These are phyloP conservation scores for Hedya salicella DNA, from an alignment of 2,888 invertebrate genomes.

Conservation along the genomic window DNA sequence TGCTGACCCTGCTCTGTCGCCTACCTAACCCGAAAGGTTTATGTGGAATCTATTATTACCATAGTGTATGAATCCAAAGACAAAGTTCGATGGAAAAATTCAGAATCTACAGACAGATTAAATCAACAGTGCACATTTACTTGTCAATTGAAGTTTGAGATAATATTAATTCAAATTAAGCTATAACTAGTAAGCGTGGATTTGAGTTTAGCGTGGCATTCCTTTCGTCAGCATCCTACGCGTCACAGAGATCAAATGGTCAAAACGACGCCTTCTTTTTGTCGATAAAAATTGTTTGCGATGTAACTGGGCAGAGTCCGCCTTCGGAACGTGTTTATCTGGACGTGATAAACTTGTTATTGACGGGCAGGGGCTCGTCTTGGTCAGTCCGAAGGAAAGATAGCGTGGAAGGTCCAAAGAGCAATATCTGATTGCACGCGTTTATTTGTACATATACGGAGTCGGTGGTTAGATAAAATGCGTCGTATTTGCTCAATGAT, in stretches of 20 bases:
- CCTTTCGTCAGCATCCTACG: constrained; percentile 21
- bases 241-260: constrained; percentile 33
- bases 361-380: constrained; percentile 39
- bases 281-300: constrained; percentile 40
- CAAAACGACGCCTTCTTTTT: constrained; percentile 31
- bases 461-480: constrained; percentile 21
- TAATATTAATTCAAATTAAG: background rate
- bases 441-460: constrained; percentile 4
- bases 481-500: background rate
- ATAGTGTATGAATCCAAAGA: too few relatives aligned
- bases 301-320: constrained; percentile 34
- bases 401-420: constrained; percentile 25
- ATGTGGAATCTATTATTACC: too few relatives aligned
- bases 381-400: constrained; percentile 6
- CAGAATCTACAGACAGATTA: too few relatives aligned
- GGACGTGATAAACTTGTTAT: constrained; percentile 36
- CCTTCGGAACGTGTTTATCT: constrained; percentile 27
- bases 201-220: background rate
- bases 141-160: background rate
- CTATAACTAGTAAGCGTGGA: background rate
- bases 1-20: too few relatives aligned
- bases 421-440: constrained; percentile 5
- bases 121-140: too few relatives aligned
- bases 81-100: too few relatives aligned
- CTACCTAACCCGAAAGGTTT: too few relatives aligned